Evolutionary conservation across 2,888 invertebrate species (phyloP).

Genomic region (Theretra japonica): DNA sequence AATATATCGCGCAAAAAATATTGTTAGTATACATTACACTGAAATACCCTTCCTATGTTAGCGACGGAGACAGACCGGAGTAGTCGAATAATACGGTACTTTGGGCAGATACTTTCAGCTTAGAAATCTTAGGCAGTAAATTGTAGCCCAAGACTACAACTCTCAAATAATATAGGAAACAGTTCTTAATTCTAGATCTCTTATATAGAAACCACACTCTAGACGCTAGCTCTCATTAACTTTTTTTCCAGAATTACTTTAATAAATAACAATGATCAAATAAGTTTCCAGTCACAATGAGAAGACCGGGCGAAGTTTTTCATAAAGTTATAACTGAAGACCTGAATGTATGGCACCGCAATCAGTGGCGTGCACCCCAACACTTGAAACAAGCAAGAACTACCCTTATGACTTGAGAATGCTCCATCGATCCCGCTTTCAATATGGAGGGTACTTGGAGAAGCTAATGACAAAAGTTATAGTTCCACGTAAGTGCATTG

Average conservation of each 20-base stretch:
- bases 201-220: too few species aligned
- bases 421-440: neutral
- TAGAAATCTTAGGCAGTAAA: too few species aligned
- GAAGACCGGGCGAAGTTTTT: neutral
- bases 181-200: too few species aligned
- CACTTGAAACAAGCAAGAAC: conserved; percentile 5
- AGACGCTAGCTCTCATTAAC: too few species aligned
- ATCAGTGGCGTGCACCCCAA: neutral
- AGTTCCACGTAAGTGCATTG: neutral
- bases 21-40: too few species aligned
- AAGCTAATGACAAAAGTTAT: conserved; percentile 6
- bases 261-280: neutral
- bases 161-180: too few species aligned
- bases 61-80: too few species aligned
- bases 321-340: neutral
- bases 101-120: too few species aligned
- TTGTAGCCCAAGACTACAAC: too few species aligned
- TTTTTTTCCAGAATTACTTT: neutral
- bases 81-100: too few species aligned
- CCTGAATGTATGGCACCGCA: neutral
- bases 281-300: neutral
- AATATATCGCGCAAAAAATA: too few species aligned
- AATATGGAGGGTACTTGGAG: neutral
- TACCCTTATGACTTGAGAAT: neutral
- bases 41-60: too few species aligned